Evolutionary conservation across 2,888 invertebrate genomes (phyloP), one percentile per base, ranked within the genome.

Genomic region (Dasypogon diadema): DNA sequence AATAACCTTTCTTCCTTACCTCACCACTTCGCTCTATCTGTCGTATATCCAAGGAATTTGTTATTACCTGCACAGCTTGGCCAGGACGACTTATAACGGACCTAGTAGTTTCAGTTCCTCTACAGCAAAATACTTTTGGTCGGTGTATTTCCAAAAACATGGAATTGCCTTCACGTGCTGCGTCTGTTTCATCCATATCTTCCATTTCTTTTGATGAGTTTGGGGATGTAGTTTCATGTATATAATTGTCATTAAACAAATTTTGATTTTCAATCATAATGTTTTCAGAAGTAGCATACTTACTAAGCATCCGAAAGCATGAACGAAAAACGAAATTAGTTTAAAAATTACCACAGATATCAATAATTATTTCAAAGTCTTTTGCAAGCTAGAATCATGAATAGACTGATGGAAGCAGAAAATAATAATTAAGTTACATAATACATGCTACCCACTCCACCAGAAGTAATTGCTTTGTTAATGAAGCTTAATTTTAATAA

Each of bases 61-160:
- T 90, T 81, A 92, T 87, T 26, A 93, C 90, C 86, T 93, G 92
- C 12, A 93, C 92, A 0, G 92, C 92, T 84, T 92, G 92, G 1
- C 93, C 93, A 0, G 93, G 93, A 18, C 83, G n/a, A 46, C 82
- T 82, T 16, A 79, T 77, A 8, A 81, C 22, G 68, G 82, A 77
- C 86, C 82, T 83, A 34, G 74, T 78, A 79, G 75, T 79, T 78
- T 70, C 79, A 22, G 58, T 34, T 14, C 60, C 60, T 26, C 46
- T 58, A 74, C 86, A 86, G 80, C 86, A 86, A 77, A 86, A 86
- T 34, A 85, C 85, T 54, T 85, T 84, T 14, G 82, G 54, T 51
- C 77, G 16, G 80, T 82, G 75, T 79, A 80, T 81, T 79, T 82
- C 80, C 80, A 81, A 80, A 81, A 70, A 87, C 82, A 0, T 85